Conservation (phyloP, 2,888 invertebrate genomes). For the Tryphoninae sp. region DNA sequence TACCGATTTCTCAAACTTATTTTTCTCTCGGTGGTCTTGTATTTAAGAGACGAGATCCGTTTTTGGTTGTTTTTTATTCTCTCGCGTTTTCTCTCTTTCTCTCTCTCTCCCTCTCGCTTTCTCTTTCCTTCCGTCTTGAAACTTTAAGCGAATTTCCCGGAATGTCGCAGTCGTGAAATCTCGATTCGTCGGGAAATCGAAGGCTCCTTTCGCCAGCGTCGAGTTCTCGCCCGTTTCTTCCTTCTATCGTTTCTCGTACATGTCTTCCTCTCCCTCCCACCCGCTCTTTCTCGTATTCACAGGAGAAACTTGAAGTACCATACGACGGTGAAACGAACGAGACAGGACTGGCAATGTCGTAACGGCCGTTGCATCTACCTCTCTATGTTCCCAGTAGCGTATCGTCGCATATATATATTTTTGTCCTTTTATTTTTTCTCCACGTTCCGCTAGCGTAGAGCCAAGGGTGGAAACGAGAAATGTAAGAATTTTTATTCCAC, state of each 20-base stretch:
- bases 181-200: conserved; percentile 29
- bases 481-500: conserved; percentile 39
- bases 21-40: not conserved
- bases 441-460: not conserved
- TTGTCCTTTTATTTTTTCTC: not conserved
- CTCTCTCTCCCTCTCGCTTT: not conserved
- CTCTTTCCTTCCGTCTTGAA: conserved; percentile 28
- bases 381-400: not conserved
- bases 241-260: conserved; percentile 12
- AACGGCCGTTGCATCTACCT: conserved; percentile 18
- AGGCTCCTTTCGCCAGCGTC: conserved; percentile 18
- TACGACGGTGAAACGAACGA: conserved; percentile 29
- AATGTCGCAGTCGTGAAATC: not conserved
- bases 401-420: conserved; percentile 15
- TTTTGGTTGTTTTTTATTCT: not conserved
- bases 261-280: conserved; percentile 20
- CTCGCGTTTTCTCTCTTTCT: not conserved
- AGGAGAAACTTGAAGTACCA: not conserved
- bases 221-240: conserved; percentile 1
- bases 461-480: not conserved
- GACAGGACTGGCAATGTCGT: conserved; percentile 24
- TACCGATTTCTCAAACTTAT: conserved; percentile 10
- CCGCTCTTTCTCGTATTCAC: conserved; percentile 32
- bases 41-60: not conserved
- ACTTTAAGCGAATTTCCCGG: conserved; percentile 39